Conservation (phyloP, 2,113 vertebrate genomes). For the Lamprotornis superbus region DNA sequence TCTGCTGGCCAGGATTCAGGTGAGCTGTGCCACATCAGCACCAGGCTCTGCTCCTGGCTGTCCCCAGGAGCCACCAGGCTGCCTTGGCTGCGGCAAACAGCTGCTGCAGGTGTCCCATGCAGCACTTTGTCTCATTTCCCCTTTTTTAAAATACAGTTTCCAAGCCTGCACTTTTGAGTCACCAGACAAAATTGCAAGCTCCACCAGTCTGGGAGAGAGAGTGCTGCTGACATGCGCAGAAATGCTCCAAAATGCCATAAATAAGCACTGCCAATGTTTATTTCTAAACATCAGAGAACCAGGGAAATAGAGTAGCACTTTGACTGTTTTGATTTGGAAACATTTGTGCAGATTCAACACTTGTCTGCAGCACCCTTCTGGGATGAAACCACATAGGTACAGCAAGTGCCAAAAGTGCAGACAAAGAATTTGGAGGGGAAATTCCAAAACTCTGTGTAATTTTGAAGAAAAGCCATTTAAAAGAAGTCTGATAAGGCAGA, state of each 20-base stretch:
- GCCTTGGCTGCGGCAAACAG: accelerated
- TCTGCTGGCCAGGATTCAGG: accelerated
- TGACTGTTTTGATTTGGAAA: conserved; percentile 59
- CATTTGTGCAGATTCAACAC: conserved; percentile 66
- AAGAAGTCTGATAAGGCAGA: neutral
- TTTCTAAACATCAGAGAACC: conserved; percentile 70
- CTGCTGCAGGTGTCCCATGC: neutral
- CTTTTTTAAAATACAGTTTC: neutral
- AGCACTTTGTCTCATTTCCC: neutral
- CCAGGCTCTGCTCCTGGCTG: accelerated
- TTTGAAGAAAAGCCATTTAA: neutral
- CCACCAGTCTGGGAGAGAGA: neutral
- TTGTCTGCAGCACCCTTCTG: conserved; percentile 64
- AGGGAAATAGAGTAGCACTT: conserved; percentile 57
- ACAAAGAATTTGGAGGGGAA: conserved; percentile 17
- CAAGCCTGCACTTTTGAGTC: conserved; percentile 35
- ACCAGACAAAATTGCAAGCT: conserved; percentile 6
- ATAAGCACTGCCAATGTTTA: conserved; percentile 71
- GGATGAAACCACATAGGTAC: conserved; percentile 41
- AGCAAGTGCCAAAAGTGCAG: conserved; percentile 61
- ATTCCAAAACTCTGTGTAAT: neutral
- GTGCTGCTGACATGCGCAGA: conserved; percentile 48
- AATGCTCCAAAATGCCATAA: conserved; percentile 33
- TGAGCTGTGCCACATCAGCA: neutral
- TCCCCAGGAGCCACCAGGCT: neutral